Evolutionary conservation across 2,113 vertebrate genomes (phyloP), one percentile per base, ranked within the genome.

Genomic region (Cheirogaleus medius): DNA sequence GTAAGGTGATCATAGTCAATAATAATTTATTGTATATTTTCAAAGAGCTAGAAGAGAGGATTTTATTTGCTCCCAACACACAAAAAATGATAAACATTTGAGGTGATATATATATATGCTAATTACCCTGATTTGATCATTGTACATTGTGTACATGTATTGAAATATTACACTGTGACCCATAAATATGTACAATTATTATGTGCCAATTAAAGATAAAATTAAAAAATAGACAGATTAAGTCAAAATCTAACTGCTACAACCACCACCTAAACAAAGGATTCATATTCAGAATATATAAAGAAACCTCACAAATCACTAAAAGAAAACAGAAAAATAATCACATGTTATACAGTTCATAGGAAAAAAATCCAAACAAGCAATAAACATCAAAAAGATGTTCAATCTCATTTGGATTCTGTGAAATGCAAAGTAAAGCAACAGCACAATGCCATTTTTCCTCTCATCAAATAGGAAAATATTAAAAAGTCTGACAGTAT

Each of bases 401-500:
- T 29, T 86, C 39, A 63, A 32, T 8, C 8, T 93, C 64, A 58
- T 64, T 76, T 63, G 42, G 32, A 76, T 58, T 95, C 66, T 52
- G 11, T 18, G 64, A 96, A 80, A 90, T 21, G 7, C 25, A 80
- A 91, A 93, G 9, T 66, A 85, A 88, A 91, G 69, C 29, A 92
- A 73, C 39, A 96, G 29, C 2, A 88, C 34, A 77, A 52, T 82
- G 47, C 3, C 14, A 4, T 63, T 94, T 93, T 92, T 56, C 34
- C 21, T 91, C n/a, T 86, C 20, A 78, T 76, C 49, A 96, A 39
- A 39, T 56, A 83, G 42, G 23, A 32, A 95, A 86, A 89, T 63
- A 87, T 91, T 84, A 37, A 88, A 85, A 93, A 78, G 23, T 81
- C 32, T 73, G n/a, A 89, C 17, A 77, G 42, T 83, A 76, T 77